Base-by-base conservation (phyloP, 1,140 invertebrate species). In the Leptinotarsa texana region DNA sequence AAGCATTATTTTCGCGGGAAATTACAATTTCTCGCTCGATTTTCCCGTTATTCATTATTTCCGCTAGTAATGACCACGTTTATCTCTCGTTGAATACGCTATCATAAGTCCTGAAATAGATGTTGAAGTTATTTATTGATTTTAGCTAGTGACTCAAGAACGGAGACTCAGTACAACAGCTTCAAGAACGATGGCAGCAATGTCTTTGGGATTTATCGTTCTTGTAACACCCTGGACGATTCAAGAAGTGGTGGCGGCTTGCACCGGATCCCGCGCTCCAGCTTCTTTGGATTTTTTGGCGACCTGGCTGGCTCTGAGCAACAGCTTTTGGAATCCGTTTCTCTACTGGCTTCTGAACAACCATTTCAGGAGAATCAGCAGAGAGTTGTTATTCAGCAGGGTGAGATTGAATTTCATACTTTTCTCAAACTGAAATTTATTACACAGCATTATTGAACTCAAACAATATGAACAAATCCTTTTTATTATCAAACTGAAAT, bases 181-280 rank as follows among this genome's bases (percentile, higher is more conserved):
- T 24, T 95, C 93, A 33, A 88, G 93, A 81, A 94, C 94, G 78
- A 95, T 95, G 93, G 94, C 93, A 0, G 93, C 94, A 62, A 95
- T 95, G 90, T 95, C 93, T 77, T 86, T 95, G 79, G 93, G 93
- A 69, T 95, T 95, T 86, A 95, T 95, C 82, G 93, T 95, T 69
- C 92, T 95, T 88, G 93, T 95, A 72, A 95, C 94, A 73, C 94
- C 94, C 33, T 94, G 93, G 89, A 94, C 93, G 33, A 95, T 95
- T 75, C 93, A 95, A 86, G 93, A 95, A 89, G 93, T 95, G 72
- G 93, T 95, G 18, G 93, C 92, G 47, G 93, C 94, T 21, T 95
- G 93, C 83, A 95, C 94, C 3, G 93, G 93, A 72, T 92, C 93
- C 57, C 84, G 93, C 89, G 90, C 94, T 77, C 93, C 93, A 2